Conservation (phyloP, 2,797 vertebrate species). For the Pseudomugil tenellus region DNA sequence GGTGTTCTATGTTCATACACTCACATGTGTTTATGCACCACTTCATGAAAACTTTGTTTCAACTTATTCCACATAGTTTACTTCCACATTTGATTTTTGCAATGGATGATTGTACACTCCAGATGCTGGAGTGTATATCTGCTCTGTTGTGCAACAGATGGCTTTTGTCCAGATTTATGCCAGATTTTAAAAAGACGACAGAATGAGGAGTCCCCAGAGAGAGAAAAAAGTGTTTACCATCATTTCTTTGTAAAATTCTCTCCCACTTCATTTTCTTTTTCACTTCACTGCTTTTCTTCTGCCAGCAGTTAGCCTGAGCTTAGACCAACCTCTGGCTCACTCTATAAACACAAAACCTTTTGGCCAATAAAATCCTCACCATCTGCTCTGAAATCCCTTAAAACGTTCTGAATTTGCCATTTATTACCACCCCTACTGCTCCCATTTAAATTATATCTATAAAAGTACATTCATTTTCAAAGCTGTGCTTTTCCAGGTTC, state of each 20-base stretch:
- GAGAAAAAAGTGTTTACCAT: neutral
- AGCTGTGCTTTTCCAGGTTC: neutral
- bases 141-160: constrained; percentile 1
- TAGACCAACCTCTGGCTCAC: constrained; percentile 24
- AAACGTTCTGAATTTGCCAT: constrained; percentile 26
- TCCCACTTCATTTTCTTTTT: neutral
- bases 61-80: neutral
- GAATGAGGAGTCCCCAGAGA: constrained; percentile 20
- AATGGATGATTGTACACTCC: neutral
- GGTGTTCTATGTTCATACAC: neutral
- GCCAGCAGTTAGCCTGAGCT: constrained; percentile 11
- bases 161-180: constrained; percentile 12
- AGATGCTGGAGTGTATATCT: neutral
- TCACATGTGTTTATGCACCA: neutral
- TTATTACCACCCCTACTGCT: constrained; percentile 14
- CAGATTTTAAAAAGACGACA: constrained; percentile 27
- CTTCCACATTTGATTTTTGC: neutral
- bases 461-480: neutral
- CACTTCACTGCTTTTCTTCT: neutral
- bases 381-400: constrained; percentile 49
- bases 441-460: constrained; percentile 1
- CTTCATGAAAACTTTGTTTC: neutral
- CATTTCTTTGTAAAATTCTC: constrained; percentile 4
- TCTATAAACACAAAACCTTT: constrained; percentile 55
- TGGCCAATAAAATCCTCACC: constrained; percentile 48